Evolutionary conservation across 2,113 vertebrate genomes (phyloP), one percentile per base, ranked within the genome.

Genomic region (Pteronura brasiliensis): DNA sequence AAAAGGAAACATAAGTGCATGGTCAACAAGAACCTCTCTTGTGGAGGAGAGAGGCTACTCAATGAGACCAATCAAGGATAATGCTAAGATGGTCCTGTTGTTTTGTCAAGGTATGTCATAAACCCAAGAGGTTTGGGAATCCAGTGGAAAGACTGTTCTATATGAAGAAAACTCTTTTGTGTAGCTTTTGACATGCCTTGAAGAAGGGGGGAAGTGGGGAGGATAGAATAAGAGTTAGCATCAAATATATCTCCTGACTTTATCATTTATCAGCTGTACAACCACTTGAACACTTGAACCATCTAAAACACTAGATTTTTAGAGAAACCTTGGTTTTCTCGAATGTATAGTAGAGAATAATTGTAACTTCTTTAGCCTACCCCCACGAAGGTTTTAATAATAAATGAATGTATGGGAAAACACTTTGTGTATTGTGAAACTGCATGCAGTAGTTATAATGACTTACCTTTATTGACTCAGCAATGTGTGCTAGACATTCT

Each of bases 281-380:
- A 94, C 87, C 55, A 77, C 93, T 97, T 94, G 82, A 96, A 95
- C 59, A 92, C 83, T 96, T 93, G 59, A 92, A 94, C 59, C 36
- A 82, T 93, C 97, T 90, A 97, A 96, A 96, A 97, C 44, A 97
- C 88, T 97, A 97, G 90, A 97, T 77, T 55, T 55, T 55, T 55
- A 55, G 17, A 55, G 17, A 55, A 55, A 55, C 83, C 61, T 93
- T 95, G 76, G 76, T 74, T 95, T 96, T 84, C 44, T 95, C 52
- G 25, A 76, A 72, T 82, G 25, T 92, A 31, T 15, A 34, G 47
- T 74, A 10, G 39, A 96, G 74, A 52, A 90, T 90, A 84, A 85
- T 85, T 88, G 49, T 72, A 69, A 79, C 42, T 84, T 82, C 72
- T 89, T 89, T 95, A 92, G 80, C 25, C 10, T 61, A n/a, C 44